Conservation (phyloP, 2,888 invertebrate genomes). For the Cenopis cana region DNA sequence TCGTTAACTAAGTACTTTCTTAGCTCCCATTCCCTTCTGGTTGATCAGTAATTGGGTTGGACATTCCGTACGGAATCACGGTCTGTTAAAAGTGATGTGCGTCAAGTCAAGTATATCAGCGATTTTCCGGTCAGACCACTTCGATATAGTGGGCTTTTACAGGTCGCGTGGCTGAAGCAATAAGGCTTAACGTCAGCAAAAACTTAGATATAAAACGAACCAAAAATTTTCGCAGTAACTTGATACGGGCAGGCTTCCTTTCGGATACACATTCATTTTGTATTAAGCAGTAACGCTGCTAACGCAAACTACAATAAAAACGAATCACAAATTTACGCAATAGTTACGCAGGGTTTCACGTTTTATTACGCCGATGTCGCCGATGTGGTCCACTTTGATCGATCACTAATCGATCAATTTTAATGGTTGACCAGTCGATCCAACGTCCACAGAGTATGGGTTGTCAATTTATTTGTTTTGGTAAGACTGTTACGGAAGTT, state of each 20-base stretch:
- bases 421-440: neutral
- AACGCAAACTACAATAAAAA: too few species aligned
- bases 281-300: too few species aligned
- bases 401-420: neutral
- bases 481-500: neutral
- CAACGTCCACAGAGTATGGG: neutral
- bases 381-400: neutral
- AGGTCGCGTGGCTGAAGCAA: slow-evolving; percentile 16
- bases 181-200: neutral
- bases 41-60: neutral
- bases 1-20: neutral
- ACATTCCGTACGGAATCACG: slow-evolving; percentile 10
- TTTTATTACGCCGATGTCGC: too few species aligned
- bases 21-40: neutral
- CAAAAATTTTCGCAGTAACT: neutral
- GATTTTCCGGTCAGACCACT: slow-evolving; percentile 21
- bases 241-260: neutral
- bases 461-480: neutral
- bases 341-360: neutral
- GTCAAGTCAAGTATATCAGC: slow-evolving; percentile 32
- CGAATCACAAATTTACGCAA: too few species aligned
- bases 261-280: too few species aligned
- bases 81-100: slow-evolving; percentile 12
- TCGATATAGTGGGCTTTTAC: slow-evolving; percentile 21
- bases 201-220: neutral